Base-by-base conservation (phyloP, 2,888 invertebrate genomes). In the Nematopogon swammerdamellus region DNA sequence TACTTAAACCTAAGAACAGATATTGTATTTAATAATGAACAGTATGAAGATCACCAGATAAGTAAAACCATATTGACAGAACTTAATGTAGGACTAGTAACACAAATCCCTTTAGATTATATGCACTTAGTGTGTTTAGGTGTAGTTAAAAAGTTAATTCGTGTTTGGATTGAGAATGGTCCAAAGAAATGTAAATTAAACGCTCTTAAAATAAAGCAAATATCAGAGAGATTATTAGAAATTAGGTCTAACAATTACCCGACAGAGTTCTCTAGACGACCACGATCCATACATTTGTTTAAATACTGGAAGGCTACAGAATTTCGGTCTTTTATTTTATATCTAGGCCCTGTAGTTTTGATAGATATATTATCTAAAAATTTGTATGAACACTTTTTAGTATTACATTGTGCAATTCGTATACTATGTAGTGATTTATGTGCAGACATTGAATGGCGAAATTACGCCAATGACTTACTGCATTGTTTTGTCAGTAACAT, bases 41-140 rank as follows among this genome's bases (percentile, higher is more conserved):
- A 52, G 46, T 51, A 52, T 52, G 49, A 50, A 45, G 52, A 52
- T 25, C 52, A 52, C 44, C 52, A 52, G 29, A 11, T 50, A 45
- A 46, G 36, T 10, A 52, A 49, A 49, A 52, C 36, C 49, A 47
- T 52, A 36, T 47, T 52, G 30, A 52, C 49, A 47, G 50, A 52
- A 50, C 50, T 52, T 47, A 44, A 52, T 25, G 2, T 49, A 42
- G 52, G 50, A 20, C 20, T 52, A 52, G 49, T 52, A n/a, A 52
- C 50, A n/a, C 52, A 50, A 20, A 49, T 52, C 18, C 50, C 52
- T 14, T 43, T 50, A 8, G 50, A 50, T 49, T 52, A 47, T n/a
- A n/a, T n/a, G n/a, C n/a, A n/a, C n/a, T n/a, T n/a, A n/a, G n/a
- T n/a, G n/a, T n/a, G n/a, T n/a, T n/a, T n/a, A n/a, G n/a, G n/a